These are phyloP conservation scores for Scaptomyza pallida DNA, from an alignment of 1,140 invertebrate genomes.

Conservation along the genomic window DNA sequence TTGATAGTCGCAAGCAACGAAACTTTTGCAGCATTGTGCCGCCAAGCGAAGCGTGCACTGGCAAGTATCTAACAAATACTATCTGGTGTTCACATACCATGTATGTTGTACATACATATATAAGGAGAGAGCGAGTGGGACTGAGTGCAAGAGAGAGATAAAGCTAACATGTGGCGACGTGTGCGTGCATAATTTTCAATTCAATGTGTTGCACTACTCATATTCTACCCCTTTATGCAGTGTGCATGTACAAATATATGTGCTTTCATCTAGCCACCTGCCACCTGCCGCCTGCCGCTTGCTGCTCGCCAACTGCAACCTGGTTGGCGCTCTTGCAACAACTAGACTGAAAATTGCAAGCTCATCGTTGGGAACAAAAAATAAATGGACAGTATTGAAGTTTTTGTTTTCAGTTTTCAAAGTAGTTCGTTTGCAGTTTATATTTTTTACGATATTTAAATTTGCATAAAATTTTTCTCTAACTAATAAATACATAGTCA, in stretches of 20 bases:
- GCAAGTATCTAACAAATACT: slow-evolving; percentile 34
- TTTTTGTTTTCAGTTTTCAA: slow-evolving; percentile 44
- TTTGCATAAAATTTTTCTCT: slow-evolving; percentile 71
- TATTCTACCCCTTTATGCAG: slow-evolving; percentile 23
- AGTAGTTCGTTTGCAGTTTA: slow-evolving; percentile 49
- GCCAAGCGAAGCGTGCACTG: slow-evolving; percentile 43
- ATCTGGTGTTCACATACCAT: slow-evolving; percentile 7
- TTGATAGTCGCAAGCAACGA: slow-evolving; percentile 46
- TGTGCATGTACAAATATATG: background rate
- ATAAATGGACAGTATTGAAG: slow-evolving; percentile 17
- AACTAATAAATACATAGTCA: slow-evolving; percentile 78
- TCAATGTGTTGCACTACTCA: slow-evolving; percentile 38
- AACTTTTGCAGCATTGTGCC: slow-evolving; percentile 42
- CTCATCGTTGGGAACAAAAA: slow-evolving; percentile 35
- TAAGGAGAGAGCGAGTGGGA: background rate
- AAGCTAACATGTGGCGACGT: slow-evolving; percentile 5
- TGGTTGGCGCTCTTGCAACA: slow-evolving; percentile 18
- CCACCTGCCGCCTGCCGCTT: slow-evolving; percentile 33
- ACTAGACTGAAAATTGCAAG: slow-evolving; percentile 48
- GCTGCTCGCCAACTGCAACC: too few species aligned
- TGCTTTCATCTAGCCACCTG: background rate
- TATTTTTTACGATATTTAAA: slow-evolving; percentile 64
- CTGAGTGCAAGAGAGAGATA: slow-evolving; percentile 1
- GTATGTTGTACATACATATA: too few species aligned
- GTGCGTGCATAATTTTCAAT: slow-evolving; percentile 56